Evolutionary conservation across 1,140 invertebrate species (phyloP), one percentile per base, ranked within the genome.

Genomic region (Maniola jurtina): DNA sequence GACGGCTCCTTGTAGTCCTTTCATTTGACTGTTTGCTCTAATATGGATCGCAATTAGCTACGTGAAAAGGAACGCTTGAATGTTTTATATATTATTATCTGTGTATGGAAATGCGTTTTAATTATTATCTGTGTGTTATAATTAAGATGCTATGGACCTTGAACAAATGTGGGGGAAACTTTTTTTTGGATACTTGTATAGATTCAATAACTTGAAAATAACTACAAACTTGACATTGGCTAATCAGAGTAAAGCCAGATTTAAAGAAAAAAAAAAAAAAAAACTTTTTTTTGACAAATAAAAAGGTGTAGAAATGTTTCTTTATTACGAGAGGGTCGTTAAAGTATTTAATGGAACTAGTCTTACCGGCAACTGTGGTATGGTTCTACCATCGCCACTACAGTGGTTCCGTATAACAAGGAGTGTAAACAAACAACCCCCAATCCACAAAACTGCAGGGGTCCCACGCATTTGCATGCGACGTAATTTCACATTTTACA

Each of bases 21-120:
- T 68, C 67, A 68, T 68, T 68, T 68, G 61, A 64, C 56, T 64
- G 67, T 68, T 68, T 68, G 67, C 62, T 68, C 33, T 68, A 68
- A 68, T 68, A 68, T 64, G 67, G 67, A 64, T 64, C 61, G 57
- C 67, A 68, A 68, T 68, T 64, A 68, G 67, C 67, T 64, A 47
- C 67, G 64, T 68, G 67, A 64, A 68, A 57, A 64, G 61, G 61
- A 60, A 67, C 52, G 60, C 59, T 67, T 64, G 56, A 60, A 66
- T 66, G 35, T 66, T 66, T 66, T 66, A 59, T 66, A 60, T 57
- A 34, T n/a, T n/a, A 25, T 60, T 66, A 66, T 66, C 57, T 66
- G 64, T 60, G 64, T 56, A 63, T 47, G 54, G 38, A 33, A 38
- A 50, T 52, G 57, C 64, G 47, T 59, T 66, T 66, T 60, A 60